Percentiles rank a stretch among this genome's conserved stretches.
phyloP scores from a whole-genome alignment of 2,888 invertebrate genomes.

The Clostera curtula region DNA sequence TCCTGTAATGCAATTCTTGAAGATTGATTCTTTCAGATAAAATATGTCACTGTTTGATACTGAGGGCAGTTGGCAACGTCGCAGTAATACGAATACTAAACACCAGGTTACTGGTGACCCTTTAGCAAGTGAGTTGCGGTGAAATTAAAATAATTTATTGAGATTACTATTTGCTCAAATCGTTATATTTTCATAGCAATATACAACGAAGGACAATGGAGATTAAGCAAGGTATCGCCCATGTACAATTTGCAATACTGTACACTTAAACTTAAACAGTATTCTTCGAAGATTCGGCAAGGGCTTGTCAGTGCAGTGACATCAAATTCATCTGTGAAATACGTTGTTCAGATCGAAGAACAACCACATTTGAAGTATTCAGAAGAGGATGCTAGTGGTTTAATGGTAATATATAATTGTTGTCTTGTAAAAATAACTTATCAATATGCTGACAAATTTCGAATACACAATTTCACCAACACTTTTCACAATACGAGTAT shows the following conservation, averaged over 20 bases:
- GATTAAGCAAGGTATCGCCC: conserved; percentile 52
- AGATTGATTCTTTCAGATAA: too few species aligned
- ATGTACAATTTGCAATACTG: conserved; percentile 47
- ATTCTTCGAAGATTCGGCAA: conserved; percentile 56
- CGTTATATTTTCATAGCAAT: conserved; percentile 37
- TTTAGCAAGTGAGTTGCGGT: conserved; percentile 27
- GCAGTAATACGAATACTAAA: conserved; percentile 13
- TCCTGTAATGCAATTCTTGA: too few species aligned
- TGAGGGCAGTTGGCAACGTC: conserved; percentile 20
- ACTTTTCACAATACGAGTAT: too few species aligned
- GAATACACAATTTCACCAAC: too few species aligned
- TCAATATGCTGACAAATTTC: too few species aligned
- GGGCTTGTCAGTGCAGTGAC: conserved; percentile 39
- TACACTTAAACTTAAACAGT: conserved; percentile 54
- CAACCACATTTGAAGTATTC: conserved; percentile 48
- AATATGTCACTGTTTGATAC: conserved; percentile 17
- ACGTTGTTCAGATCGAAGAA: conserved; percentile 43
- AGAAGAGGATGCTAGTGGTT: conserved; percentile 50
- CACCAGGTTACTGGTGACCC: conserved; percentile 26
- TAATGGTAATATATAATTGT: too few species aligned
- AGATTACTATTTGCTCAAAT: not conserved
- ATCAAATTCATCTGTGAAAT: conserved; percentile 36
- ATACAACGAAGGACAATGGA: conserved; percentile 58
- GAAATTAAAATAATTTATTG: not conserved
- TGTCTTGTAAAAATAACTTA: too few species aligned